phyloP scores from a whole-genome alignment of 2,113 vertebrate genomes.

The Lamprotornis superbus region DNA sequence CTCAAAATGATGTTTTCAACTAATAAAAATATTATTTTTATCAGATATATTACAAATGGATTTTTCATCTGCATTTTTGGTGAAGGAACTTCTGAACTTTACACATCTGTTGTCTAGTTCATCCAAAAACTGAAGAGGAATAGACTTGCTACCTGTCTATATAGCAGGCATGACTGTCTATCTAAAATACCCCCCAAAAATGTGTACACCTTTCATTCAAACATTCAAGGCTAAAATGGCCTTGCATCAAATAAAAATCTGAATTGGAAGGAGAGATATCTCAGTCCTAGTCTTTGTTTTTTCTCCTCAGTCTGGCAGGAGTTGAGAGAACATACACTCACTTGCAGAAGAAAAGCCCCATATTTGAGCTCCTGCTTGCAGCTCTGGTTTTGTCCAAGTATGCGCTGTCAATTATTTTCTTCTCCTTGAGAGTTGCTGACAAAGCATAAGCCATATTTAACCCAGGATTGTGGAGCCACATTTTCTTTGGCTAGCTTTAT shows the following conservation, averaged over 20 bases:
- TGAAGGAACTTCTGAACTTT: background rate
- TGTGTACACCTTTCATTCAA: background rate
- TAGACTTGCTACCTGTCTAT: background rate
- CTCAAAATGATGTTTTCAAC: background rate
- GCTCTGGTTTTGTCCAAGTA: background rate
- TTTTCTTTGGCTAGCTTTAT: background rate
- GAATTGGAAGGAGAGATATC: background rate
- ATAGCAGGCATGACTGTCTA: rapidly evolving
- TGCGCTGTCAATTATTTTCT: background rate
- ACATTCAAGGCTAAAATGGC: background rate
- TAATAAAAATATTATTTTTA: background rate
- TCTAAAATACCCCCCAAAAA: background rate
- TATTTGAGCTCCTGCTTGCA: background rate
- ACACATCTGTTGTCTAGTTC: background rate
- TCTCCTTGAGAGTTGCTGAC: background rate
- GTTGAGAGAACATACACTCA: background rate
- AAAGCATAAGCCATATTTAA: background rate
- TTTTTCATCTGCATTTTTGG: background rate
- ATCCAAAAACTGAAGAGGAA: background rate
- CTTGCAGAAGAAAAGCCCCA: background rate
- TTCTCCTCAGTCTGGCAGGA: background rate
- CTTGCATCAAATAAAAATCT: background rate
- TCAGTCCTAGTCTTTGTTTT: background rate
- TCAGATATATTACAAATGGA: background rate
- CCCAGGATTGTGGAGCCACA: background rate